Percentiles rank a stretch among this genome's conserved stretches.
Conservation (phyloP, 2,113 vertebrate species). For the Loxodonta africana region DNA sequence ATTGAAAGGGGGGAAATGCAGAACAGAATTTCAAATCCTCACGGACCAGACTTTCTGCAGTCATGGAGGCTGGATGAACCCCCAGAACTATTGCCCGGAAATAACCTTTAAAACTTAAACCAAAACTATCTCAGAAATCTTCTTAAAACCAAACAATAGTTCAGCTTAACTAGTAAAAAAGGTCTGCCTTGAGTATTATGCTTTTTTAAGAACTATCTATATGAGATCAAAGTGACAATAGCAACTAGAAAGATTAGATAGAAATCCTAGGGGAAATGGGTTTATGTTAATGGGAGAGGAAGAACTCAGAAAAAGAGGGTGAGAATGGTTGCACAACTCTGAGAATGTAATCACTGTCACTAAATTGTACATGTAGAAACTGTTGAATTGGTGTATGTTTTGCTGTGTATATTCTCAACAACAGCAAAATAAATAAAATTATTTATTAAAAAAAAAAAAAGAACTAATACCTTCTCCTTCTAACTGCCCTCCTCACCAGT, state of each 20-base stretch:
- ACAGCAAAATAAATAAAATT: too few relatives aligned
- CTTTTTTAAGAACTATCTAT: background rate
- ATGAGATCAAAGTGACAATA: background rate
- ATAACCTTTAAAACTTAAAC: background rate
- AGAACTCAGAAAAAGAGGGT: background rate
- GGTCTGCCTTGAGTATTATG: background rate
- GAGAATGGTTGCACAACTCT: background rate
- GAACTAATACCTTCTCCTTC: background rate
- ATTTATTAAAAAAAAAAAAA: background rate
- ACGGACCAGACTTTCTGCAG: background rate
- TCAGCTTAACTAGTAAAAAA: background rate
- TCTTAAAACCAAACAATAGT: background rate
- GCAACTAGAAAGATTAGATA: background rate
- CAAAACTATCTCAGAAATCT: background rate
- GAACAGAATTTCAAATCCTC: background rate
- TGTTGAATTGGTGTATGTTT: background rate
- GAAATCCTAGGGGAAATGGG: background rate
- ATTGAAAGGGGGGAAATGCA: background rate
- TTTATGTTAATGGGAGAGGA: background rate
- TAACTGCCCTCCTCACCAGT: background rate
- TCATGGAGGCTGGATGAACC: background rate
- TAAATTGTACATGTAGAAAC: background rate
- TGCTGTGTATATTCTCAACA: too few relatives aligned
- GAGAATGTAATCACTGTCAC: background rate
- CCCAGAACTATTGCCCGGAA: background rate